These are phyloP conservation scores for Willowsia nigromaculata DNA, from an alignment of 2,888 invertebrate genomes.

Conservation along the genomic window DNA sequence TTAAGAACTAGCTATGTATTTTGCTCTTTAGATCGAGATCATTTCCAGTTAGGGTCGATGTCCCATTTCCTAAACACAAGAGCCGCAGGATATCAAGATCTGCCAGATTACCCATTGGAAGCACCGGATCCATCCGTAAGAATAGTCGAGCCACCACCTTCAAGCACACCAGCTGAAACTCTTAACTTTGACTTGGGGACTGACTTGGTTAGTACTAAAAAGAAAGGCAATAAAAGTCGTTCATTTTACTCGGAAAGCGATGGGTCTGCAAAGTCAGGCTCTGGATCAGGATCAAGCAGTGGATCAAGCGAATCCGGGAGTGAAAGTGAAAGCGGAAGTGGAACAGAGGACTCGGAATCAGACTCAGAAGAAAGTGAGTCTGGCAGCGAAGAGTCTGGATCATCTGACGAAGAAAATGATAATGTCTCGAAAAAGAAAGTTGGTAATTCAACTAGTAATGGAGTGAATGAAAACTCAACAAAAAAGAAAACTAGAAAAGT, in stretches of 20 bases:
- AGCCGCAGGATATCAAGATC: conserved; percentile 92
- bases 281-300: conserved; percentile 65
- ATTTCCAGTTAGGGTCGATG: conserved; percentile 95
- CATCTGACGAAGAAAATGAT: conserved; percentile 71
- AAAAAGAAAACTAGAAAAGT: conserved; percentile 72
- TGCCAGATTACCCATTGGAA: conserved; percentile 90
- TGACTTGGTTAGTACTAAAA: conserved; percentile 50
- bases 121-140: conserved; percentile 89
- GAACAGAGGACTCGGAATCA: conserved; percentile 76
- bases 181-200: conserved; percentile 45
- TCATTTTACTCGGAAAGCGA: conserved; percentile 85
- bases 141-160: conserved; percentile 84
- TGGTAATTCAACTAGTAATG: conserved; percentile 45
- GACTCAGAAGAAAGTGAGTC: conserved; percentile 74
- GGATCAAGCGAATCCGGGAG: conserved; percentile 79
- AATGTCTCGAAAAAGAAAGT: conserved; percentile 55
- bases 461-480: conserved; percentile 19
- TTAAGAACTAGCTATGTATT: too few relatives aligned
- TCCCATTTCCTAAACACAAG: conserved; percentile 95
- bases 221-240: conserved; percentile 82
- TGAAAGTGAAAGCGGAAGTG: conserved; percentile 75
- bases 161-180: conserved; percentile 62
- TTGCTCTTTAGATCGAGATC: conserved; percentile 90
- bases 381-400: conserved; percentile 76
- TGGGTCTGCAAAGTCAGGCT: conserved; percentile 68